Evolutionary conservation across 2,113 vertebrate genomes (phyloP), one percentile per base, ranked within the genome.

Genomic region (Buteo buteo): DNA sequence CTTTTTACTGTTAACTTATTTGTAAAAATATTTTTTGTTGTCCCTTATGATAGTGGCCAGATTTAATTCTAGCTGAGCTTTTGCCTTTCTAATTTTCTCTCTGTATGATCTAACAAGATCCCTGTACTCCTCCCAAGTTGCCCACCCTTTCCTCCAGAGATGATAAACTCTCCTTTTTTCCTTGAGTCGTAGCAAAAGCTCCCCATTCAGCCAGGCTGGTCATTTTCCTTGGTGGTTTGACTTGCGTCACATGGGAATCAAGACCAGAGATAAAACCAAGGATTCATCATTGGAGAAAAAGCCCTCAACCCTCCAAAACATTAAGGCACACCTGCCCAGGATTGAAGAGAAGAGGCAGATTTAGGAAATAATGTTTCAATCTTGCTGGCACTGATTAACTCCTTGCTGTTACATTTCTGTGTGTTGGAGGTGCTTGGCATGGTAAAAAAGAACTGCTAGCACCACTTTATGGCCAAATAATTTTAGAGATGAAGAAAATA

Each of bases 381-480:
- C 13, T 34, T 47, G 26, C 49, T 69, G 58, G 58, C 58, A 28
- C 34, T 42, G 11, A 16, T 52, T 5, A 19, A 29, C 24, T 54
- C 10, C 36, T 45, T 47, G 55, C 71, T 64, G 24, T 25, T 14
- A 5, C 7, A 19, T 31, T 62, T 74, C 42, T 64, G 74, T 61
- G 20, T 47, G 6, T 83, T 40, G 54, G 47, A 32, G 31, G 20
- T 61, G 42, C 54, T 47, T 31, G 29, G 8, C 22, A 11, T 9
- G 34, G 25, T 66, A 42, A 55, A 73, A n/a, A 54, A 65, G 66
- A 90, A 36, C 38, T 62, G 18, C 61, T 93, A 94, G 94, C 92
- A 96, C 90, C 81, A 71, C 85, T 93, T 87, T 38, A 89, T 88
- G 96, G 82, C 66, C 69, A 82, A 67, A 70, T 32, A 36, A 40